phyloP scores from a whole-genome alignment of 2,113 vertebrate species.

The Neomonachus schauinslandi region DNA sequence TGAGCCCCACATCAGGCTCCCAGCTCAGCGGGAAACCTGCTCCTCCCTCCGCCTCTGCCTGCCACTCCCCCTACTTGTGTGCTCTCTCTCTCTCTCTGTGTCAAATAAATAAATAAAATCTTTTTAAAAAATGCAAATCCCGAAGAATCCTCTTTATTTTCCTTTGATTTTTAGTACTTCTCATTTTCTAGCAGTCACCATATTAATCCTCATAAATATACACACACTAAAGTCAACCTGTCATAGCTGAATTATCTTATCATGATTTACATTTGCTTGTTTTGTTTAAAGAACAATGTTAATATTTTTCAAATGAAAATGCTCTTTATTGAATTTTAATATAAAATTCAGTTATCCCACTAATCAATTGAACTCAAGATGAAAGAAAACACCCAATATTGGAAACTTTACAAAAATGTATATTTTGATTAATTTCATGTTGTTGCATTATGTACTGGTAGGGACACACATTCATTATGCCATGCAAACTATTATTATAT shows the following conservation, averaged over 20 bases:
- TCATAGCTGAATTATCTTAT: not conserved
- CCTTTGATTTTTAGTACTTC: not conserved
- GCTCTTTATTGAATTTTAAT: conserved; percentile 49
- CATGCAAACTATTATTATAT: conserved; percentile 71
- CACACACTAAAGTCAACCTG: not conserved
- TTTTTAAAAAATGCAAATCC: not conserved
- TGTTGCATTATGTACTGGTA: conserved; percentile 76
- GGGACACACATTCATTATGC: conserved; percentile 75
- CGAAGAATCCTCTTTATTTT: not conserved
- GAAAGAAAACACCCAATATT: conserved; percentile 76
- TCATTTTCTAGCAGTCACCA: not conserved
- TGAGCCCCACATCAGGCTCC: too few species aligned
- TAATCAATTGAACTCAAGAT: conserved; percentile 62
- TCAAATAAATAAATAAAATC: too few species aligned
- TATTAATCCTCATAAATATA: conserved; percentile 55
- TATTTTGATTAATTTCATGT: conserved; percentile 82
- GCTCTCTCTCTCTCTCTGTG: too few species aligned
- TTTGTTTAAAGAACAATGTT: conserved; percentile 29
- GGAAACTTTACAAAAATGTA: conserved; percentile 70
- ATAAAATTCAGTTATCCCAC: conserved; percentile 49
- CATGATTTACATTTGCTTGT: not conserved
- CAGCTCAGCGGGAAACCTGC: too few species aligned
- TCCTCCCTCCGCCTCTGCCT: too few species aligned
- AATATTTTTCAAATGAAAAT: not conserved
- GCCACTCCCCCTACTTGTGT: too few species aligned